Percentiles rank a stretch among this genome's conserved stretches.
phyloP scores from a whole-genome alignment of 2,113 vertebrate genomes.

The Sinocyclocheilus maitianheensis region DNA sequence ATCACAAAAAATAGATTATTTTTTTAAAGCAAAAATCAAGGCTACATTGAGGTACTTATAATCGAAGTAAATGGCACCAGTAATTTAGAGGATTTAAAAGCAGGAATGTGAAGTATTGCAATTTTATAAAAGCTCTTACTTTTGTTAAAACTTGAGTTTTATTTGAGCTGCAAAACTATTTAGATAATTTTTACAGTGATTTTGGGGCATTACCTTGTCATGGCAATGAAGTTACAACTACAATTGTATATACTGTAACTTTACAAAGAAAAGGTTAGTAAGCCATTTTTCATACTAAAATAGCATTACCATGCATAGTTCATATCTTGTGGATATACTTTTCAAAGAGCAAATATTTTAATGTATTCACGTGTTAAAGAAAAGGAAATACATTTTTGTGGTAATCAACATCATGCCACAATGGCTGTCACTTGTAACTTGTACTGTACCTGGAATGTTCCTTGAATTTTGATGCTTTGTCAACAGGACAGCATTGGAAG shows the following conservation, averaged over 20 bases:
- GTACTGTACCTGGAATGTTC: conserved; percentile 22
- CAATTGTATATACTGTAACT: neutral
- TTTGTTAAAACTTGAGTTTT: neutral
- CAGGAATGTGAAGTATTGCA: neutral
- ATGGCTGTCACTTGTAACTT: neutral
- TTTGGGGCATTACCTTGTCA: neutral
- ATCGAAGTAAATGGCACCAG: neutral
- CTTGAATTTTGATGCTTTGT: conserved; percentile 49
- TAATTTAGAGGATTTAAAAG: neutral
- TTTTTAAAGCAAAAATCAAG: neutral
- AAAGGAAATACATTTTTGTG: neutral
- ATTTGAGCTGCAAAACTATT: neutral
- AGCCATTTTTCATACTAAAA: neutral
- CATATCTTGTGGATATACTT: neutral
- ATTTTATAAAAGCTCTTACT: neutral
- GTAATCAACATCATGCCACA: neutral
- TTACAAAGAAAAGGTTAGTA: neutral
- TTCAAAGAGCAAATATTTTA: neutral
- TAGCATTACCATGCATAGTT: neutral
- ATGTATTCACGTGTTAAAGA: too few species aligned
- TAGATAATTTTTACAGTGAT: neutral
- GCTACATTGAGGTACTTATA: neutral
- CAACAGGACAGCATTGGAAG: conserved; percentile 40
- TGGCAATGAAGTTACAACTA: neutral
- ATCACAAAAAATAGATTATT: neutral